A percentile compares a stretch with the other conserved stretches of the same genome.
These are phyloP conservation scores for Microcebus lehilahytsara DNA, from an alignment of 2,113 vertebrate genomes.

Conservation along the genomic window DNA sequence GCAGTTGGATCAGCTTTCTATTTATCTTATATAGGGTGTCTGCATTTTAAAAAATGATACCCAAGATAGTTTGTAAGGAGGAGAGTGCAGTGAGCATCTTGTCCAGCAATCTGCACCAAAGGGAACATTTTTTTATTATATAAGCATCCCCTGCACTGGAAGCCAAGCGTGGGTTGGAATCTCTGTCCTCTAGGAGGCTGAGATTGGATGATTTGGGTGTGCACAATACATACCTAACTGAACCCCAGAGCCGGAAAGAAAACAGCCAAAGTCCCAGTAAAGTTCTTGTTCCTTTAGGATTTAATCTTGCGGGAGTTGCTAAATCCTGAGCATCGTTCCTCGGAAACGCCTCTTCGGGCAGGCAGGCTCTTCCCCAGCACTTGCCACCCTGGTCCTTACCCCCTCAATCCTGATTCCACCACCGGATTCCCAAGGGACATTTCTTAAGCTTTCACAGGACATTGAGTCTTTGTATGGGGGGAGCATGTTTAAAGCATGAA, in stretches of 20 bases:
- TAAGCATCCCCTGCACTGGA: background rate
- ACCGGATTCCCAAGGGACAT: background rate
- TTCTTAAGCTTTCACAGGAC: background rate
- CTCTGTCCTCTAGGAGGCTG: background rate
- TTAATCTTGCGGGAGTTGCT: background rate
- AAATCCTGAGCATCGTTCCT: background rate
- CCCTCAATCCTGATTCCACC: background rate
- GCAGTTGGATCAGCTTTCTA: background rate
- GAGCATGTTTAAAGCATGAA: background rate
- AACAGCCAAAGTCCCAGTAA: background rate
- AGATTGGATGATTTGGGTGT: background rate
- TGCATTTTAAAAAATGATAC: background rate
- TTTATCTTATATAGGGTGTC: background rate
- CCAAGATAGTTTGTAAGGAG: background rate
- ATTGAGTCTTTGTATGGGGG: background rate
- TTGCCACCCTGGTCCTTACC: background rate
- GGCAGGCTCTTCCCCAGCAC: background rate
- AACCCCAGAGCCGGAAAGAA: background rate
- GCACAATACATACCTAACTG: background rate
- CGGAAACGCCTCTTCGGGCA: background rate
- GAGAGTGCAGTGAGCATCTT: background rate
- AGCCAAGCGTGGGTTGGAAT: background rate
- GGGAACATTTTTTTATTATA: background rate
- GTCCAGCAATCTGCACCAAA: background rate
- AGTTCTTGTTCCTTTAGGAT: background rate